phyloP scores from a whole-genome alignment of 2,113 vertebrate genomes.

The Hyaena hyaena region DNA sequence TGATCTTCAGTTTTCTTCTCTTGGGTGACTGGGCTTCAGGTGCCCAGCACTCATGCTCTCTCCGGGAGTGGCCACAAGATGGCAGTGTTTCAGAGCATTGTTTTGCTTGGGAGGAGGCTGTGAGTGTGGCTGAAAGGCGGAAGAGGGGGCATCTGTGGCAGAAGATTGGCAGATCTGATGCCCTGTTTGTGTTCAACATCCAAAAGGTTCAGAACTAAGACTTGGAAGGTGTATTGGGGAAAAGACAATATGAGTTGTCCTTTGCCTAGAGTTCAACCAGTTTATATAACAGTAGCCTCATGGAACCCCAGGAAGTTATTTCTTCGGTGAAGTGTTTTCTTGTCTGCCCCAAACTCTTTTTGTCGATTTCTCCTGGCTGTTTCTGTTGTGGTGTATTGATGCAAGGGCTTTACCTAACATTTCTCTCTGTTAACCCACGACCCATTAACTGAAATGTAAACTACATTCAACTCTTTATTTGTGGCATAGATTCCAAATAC shows the following conservation, averaged over 20 bases:
- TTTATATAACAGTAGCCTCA: background rate
- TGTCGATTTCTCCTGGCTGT: background rate
- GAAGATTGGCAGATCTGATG: background rate
- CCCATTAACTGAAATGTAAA: background rate
- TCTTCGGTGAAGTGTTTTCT: background rate
- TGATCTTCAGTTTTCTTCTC: background rate
- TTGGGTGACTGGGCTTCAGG: background rate
- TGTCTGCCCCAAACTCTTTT: background rate
- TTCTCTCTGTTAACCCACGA: background rate
- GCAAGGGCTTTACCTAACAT: background rate
- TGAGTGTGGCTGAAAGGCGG: fast-evolving
- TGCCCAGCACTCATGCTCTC: fast-evolving
- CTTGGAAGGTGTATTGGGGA: background rate
- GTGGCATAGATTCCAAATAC: background rate
- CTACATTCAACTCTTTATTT: background rate
- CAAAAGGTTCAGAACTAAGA: background rate
- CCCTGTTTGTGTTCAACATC: background rate
- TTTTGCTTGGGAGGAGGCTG: background rate
- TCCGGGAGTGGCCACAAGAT: slow-evolving; percentile 58
- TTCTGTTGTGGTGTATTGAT: background rate
- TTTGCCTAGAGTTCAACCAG: background rate
- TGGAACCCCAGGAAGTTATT: background rate
- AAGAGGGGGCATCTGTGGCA: fast-evolving
- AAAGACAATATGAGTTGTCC: background rate
- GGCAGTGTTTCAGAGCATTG: slow-evolving; percentile 73